Evolutionary conservation across 2,888 invertebrate species (phyloP).

Genomic region (Anarsia innoxiella): DNA sequence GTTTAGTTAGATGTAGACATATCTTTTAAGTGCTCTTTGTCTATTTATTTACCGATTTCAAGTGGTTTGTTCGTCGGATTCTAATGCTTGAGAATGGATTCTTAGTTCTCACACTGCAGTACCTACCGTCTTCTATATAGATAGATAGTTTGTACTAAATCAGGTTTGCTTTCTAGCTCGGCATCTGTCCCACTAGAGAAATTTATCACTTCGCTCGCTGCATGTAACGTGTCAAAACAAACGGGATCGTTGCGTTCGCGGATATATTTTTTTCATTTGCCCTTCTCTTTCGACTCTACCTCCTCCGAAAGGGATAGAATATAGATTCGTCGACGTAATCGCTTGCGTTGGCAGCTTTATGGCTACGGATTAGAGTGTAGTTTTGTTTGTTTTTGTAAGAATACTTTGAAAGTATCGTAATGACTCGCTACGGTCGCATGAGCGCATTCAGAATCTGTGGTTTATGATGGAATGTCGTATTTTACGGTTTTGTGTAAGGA

Average conservation of each 20-base stretch:
- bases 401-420: constrained; percentile 64
- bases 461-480: constrained; percentile 40
- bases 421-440: constrained; percentile 72
- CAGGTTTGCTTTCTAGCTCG: constrained; percentile 28
- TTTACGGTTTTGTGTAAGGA: constrained; percentile 16
- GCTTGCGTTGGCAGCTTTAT: constrained; percentile 45
- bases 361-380: constrained; percentile 43
- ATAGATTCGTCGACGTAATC: constrained; percentile 26
- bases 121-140: constrained; percentile 10
- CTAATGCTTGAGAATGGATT: constrained; percentile 42
- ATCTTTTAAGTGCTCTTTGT: constrained; percentile 45
- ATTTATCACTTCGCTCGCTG: constrained; percentile 57
- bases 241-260: constrained; percentile 55
- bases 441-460: constrained; percentile 56
- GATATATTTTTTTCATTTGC: constrained; percentile 49
- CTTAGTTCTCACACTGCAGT: constrained; percentile 47
- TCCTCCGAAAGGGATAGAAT: constrained; percentile 38
- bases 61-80: constrained; percentile 57
- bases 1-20: constrained; percentile 44
- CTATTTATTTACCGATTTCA: constrained; percentile 31
- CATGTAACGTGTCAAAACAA: constrained; percentile 61
- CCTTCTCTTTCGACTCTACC: constrained; percentile 38
- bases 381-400: constrained; percentile 45
- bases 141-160: constrained; percentile 24
- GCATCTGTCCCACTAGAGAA: constrained; percentile 51